Percentiles rank a stretch among this genome's conserved stretches.
phyloP scores from a whole-genome alignment of 2,888 invertebrate species.

The Cybosia mesomella region DNA sequence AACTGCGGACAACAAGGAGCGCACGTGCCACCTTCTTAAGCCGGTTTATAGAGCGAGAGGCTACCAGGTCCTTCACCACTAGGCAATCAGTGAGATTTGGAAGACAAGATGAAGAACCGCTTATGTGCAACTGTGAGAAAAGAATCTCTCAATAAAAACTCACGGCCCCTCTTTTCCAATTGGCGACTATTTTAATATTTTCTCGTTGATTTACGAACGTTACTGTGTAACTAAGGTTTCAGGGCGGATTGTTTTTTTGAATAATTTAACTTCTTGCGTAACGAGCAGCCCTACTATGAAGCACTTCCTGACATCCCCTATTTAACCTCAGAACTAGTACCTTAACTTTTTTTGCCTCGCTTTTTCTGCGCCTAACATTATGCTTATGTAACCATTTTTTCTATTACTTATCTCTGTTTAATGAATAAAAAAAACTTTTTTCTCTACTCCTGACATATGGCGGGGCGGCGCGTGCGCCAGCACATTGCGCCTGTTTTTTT shows the following conservation, averaged over 20 bases:
- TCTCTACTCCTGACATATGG: slow-evolving; percentile 73
- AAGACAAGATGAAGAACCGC: neutral
- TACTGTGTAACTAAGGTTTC: neutral
- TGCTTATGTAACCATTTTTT: slow-evolving; percentile 85
- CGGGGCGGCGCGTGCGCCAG: slow-evolving; percentile 76
- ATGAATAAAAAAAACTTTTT: slow-evolving; percentile 77
- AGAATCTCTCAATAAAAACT: no score
- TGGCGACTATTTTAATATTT: no score
- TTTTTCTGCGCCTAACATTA: slow-evolving; percentile 84
- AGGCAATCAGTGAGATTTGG: neutral
- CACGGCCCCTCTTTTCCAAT: no score
- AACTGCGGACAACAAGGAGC: no score
- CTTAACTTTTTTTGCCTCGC: slow-evolving; percentile 72
- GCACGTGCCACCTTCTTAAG: no score
- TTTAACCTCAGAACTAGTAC: slow-evolving; percentile 79
- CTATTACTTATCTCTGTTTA: slow-evolving; percentile 79
- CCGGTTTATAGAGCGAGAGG: no score
- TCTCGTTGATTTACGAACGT: no score
- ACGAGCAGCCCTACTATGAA: slow-evolving; percentile 48
- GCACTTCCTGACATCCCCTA: slow-evolving; percentile 69
- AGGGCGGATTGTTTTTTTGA: neutral
- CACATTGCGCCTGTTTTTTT: slow-evolving; percentile 85
- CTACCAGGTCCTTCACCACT: neutral
- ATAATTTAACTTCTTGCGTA: neutral
- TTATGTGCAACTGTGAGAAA: no score